Conservation (phyloP, 2,113 vertebrate species). For the Meleagris gallopavo region DNA sequence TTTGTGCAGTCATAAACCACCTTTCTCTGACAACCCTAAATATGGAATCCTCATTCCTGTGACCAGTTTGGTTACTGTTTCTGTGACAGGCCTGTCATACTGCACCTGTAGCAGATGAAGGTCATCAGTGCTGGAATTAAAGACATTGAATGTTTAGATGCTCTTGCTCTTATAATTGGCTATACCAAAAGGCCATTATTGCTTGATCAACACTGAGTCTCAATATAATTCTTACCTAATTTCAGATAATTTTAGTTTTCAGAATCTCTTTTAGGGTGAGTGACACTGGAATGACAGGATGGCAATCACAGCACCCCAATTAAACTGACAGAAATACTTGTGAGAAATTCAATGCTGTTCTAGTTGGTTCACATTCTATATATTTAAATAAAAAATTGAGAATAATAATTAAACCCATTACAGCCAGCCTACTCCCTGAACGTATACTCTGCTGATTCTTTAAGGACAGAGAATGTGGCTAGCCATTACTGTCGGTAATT, state of each 20-base stretch:
- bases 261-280: neutral
- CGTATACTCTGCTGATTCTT: neutral
- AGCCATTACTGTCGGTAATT: neutral
- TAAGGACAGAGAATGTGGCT: neutral
- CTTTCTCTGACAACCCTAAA: neutral
- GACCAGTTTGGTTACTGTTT: neutral
- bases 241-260: neutral
- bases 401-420: neutral
- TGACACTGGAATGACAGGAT: neutral
- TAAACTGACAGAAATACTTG: neutral
- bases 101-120: neutral
- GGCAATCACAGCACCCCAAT: neutral
- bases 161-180: neutral
- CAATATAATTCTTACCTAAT: neutral
- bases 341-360: neutral
- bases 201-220: neutral
- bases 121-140: neutral
- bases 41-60: neutral
- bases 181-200: neutral
- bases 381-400: neutral
- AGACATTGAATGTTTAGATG: neutral
- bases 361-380: neutral
- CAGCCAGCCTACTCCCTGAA: neutral
- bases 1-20: neutral
- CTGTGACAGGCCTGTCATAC: neutral